Evolutionary conservation across 2,113 vertebrate genomes (phyloP).

Genomic region (Entosphenus tridentatus): DNA sequence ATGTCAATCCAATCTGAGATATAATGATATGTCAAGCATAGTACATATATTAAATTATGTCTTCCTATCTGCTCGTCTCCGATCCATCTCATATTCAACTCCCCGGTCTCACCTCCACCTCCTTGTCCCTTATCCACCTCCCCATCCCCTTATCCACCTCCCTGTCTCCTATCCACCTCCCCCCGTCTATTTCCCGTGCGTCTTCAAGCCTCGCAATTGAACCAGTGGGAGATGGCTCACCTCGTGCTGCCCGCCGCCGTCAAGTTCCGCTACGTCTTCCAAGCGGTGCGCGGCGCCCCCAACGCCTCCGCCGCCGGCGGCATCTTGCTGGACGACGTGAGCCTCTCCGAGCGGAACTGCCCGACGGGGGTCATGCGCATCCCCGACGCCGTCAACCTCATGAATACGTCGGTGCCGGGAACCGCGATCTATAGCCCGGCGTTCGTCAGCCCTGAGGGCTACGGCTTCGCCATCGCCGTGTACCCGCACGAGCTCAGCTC

Average conservation of each 20-base stretch:
- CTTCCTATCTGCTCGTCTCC: too few relatives aligned
- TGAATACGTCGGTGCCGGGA: constrained; percentile 12
- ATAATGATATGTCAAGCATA: too few relatives aligned
- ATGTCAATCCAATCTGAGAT: too few relatives aligned
- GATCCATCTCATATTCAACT: too few relatives aligned
- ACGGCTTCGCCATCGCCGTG: constrained; percentile 31
- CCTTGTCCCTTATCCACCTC: too few relatives aligned
- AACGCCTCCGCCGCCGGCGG: constrained; percentile 28
- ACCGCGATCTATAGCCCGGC: constrained; percentile 25
- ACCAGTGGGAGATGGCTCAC: constrained; percentile 48
- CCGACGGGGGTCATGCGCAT: constrained; percentile 44
- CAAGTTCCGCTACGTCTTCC: constrained; percentile 68
- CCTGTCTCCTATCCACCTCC: too few relatives aligned
- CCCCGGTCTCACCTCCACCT: too few relatives aligned
- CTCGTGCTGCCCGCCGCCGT: constrained; percentile 30
- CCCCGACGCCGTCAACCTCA: constrained; percentile 32
- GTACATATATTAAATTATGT: too few relatives aligned
- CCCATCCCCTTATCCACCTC: too few relatives aligned
- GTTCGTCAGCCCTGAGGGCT: constrained; percentile 61
- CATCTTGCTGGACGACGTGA: constrained; percentile 47
- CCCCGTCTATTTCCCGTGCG: too few relatives aligned
- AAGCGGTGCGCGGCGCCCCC: constrained; percentile 31
- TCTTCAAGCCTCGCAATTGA: too few relatives aligned
- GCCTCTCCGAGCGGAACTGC: constrained; percentile 42
- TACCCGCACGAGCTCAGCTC: constrained; percentile 16